These are phyloP conservation scores for Sweltsa coloradensis DNA, from an alignment of 1,140 invertebrate species.

Conservation along the genomic window DNA sequence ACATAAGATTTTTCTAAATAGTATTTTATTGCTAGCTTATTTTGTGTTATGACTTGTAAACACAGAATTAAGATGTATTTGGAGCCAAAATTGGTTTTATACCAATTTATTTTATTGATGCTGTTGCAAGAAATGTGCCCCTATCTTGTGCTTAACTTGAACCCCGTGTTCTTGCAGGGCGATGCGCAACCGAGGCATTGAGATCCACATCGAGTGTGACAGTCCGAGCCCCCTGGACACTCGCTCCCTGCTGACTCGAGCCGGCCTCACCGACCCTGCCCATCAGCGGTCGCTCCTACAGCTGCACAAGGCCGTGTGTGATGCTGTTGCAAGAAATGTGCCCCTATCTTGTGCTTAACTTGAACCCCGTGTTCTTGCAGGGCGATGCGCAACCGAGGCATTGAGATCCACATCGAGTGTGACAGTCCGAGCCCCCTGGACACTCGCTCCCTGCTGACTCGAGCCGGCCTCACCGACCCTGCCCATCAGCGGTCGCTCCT, in stretches of 20 bases:
- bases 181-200: constrained; percentile 94
- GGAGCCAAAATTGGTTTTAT: too few relatives aligned
- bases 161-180: constrained; percentile 65
- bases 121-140: too few relatives aligned
- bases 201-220: constrained; percentile 62
- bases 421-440: constrained; percentile 32
- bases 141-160: too few relatives aligned
- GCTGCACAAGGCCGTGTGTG: too few relatives aligned
- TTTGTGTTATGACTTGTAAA: too few relatives aligned
- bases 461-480: constrained; percentile 32
- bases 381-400: constrained; percentile 94
- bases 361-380: neutral
- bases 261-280: neutral
- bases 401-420: constrained; percentile 75
- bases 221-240: constrained; percentile 18
- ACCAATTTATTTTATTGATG: too few relatives aligned
- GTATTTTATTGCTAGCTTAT: too few relatives aligned
- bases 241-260: neutral
- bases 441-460: constrained; percentile 38
- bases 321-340: neutral
- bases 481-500: constrained; percentile 34
- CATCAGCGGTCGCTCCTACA: neutral
- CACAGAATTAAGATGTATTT: too few relatives aligned
- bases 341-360: neutral
- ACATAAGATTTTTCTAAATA: too few relatives aligned